Base-by-base conservation (phyloP, 2,797 vertebrate species). In the Sebastes taczanowskii region DNA sequence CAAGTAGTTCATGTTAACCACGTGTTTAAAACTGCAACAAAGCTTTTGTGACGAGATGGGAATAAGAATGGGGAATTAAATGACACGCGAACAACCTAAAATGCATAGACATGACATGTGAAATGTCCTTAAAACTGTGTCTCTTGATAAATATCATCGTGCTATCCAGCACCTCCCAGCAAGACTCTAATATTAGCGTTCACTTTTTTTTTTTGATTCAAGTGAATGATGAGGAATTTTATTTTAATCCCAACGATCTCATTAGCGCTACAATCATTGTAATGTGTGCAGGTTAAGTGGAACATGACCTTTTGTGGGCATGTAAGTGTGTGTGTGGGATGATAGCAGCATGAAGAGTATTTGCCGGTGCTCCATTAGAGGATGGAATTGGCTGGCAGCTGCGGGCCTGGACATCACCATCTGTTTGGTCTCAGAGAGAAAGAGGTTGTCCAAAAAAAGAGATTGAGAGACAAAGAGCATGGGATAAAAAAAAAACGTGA, bases 351-450 rank as follows among this genome's bases (percentile, higher is more conserved):
- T 32, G 29, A 58, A 68, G 52, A 52, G 73, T 81, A 72, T 79
- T 86, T 71, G 72, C 70, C 71, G 71, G 64, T 81, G 78, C 74
- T 84, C 82, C 82, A 89, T 89, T 80, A 86, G 84, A 70, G 60
- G 84, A 81, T 82, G 79, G 78, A 65, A 90, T 86, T 87, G 82
- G 66, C 83, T 71, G 65, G 67, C 86, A 86, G 85, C 89, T 89
- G 85, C 30, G 11, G 83, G 72, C 82, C 64, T 62, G 77, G 61
- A 73, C 65, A 56, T 78, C 70, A 30, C 86, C 88, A 93, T 93
- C 89, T 94, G 90, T 89, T 84, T 82, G 75, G 27, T 75, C 62
- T 86, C 80, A 73, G 71, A 81, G 59, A 85, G 32, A 55, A 46
- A 77, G 53, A 59, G 59, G 20, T 67, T 84, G 53, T 38, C 6